Conservation (phyloP, 2,113 vertebrate species). For the Alosa alosa region DNA sequence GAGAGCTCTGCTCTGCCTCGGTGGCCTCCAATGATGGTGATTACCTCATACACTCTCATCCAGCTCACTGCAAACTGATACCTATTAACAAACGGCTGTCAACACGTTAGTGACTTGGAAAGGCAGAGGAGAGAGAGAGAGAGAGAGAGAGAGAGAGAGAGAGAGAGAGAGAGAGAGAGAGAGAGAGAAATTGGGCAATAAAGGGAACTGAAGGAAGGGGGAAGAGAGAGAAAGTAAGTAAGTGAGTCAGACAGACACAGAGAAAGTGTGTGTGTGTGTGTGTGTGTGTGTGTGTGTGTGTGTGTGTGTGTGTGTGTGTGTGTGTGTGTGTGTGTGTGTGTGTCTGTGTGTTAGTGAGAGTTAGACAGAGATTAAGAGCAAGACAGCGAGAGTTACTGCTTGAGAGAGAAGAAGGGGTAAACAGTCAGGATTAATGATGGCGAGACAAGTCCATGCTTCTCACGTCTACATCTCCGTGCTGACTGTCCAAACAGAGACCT, state of each 20-base stretch:
- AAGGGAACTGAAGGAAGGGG: not conserved
- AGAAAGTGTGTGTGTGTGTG: slow-evolving; percentile 39
- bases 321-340: slow-evolving; percentile 48
- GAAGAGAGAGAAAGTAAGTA: slow-evolving; percentile 8
- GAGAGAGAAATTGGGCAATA: slow-evolving; percentile 42
- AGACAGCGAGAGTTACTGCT: slow-evolving; percentile 32
- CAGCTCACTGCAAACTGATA: slow-evolving; percentile 69
- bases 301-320: slow-evolving; percentile 46
- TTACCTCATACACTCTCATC: slow-evolving; percentile 74
- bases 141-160: slow-evolving; percentile 23
- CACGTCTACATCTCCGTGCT: slow-evolving; percentile 50
- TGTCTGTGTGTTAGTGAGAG: slow-evolving; percentile 43
- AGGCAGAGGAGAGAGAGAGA: slow-evolving; percentile 45
- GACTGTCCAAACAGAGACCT: slow-evolving; percentile 60
- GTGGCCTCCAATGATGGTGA: slow-evolving; percentile 71
- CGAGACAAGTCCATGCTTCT: slow-evolving; percentile 51
- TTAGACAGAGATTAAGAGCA: slow-evolving; percentile 52
- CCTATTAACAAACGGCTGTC: slow-evolving; percentile 73
- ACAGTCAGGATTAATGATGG: slow-evolving; percentile 59
- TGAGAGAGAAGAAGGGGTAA: slow-evolving; percentile 59
- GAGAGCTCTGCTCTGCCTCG: not conserved
- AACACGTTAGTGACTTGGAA: slow-evolving; percentile 67
- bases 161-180: slow-evolving; percentile 20
- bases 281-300: slow-evolving; percentile 49
- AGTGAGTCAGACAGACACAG: slow-evolving; percentile 55